phyloP scores from a whole-genome alignment of 2,888 invertebrate species.

The Drosophila antonietae region DNA sequence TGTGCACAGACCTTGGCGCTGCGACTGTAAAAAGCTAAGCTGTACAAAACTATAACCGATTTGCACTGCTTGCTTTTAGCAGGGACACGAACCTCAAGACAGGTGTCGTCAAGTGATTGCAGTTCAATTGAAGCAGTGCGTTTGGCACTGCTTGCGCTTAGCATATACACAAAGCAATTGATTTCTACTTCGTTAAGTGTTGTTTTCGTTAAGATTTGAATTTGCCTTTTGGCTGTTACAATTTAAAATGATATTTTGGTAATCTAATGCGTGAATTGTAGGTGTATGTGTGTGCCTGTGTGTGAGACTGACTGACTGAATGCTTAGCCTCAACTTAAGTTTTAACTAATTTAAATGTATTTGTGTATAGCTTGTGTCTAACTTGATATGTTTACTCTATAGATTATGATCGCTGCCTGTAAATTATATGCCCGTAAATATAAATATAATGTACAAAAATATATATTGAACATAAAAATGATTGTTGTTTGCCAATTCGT shows the following conservation, averaged over 20 bases:
- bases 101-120: background rate
- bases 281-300: slow-evolving; percentile 7
- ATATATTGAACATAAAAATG: slow-evolving; percentile 48
- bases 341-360: slow-evolving; percentile 56
- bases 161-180: slow-evolving; percentile 14
- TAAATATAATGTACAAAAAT: slow-evolving; percentile 60
- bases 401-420: slow-evolving; percentile 54
- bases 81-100: slow-evolving; percentile 4
- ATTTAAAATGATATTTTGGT: slow-evolving; percentile 24
- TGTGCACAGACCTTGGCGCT: background rate
- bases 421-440: slow-evolving; percentile 69
- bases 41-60: slow-evolving; percentile 4
- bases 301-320: slow-evolving; percentile 56
- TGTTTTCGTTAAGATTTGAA: slow-evolving; percentile 41
- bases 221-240: slow-evolving; percentile 49
- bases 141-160: background rate
- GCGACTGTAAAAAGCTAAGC: background rate
- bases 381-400: slow-evolving; percentile 45
- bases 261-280: slow-evolving; percentile 20
- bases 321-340: slow-evolving; percentile 53
- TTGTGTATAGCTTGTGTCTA: slow-evolving; percentile 75
- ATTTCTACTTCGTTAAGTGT: background rate
- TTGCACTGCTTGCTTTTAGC: slow-evolving; percentile 16
- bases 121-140: background rate
- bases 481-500: slow-evolving; percentile 28